These are phyloP conservation scores for Tenthredo amoena DNA, from an alignment of 2,888 invertebrate genomes.

Conservation along the genomic window DNA sequence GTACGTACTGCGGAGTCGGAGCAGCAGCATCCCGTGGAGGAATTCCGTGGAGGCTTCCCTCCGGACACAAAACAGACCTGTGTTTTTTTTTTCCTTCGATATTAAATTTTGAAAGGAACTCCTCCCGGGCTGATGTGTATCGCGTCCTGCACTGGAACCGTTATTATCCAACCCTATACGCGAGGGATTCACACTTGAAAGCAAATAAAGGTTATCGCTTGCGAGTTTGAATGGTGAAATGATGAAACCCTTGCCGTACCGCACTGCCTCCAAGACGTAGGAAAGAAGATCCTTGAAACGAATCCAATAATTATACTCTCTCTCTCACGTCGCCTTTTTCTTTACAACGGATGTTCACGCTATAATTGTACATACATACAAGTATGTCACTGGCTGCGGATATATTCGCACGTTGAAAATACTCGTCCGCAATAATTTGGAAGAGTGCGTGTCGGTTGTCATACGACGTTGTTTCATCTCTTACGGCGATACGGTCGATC, in stretches of 20 bases:
- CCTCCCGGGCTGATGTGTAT: background rate
- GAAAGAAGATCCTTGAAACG: slow-evolving; percentile 1
- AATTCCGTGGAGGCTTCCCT: background rate
- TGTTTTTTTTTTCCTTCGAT: slow-evolving; percentile 24
- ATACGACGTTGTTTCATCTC: background rate
- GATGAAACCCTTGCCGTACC: background rate
- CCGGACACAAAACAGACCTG: slow-evolving; percentile 36
- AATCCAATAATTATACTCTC: slow-evolving; percentile 37
- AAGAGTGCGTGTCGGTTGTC: background rate
- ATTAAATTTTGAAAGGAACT: slow-evolving; percentile 49
- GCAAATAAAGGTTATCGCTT: slow-evolving; percentile 39
- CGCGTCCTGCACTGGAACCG: slow-evolving; percentile 28
- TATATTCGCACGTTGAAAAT: background rate
- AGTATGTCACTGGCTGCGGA: slow-evolving; percentile 10
- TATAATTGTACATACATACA: background rate
- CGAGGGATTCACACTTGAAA: slow-evolving; percentile 32
- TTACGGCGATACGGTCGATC: slow-evolving; percentile 2
- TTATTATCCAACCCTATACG: slow-evolving; percentile 29
- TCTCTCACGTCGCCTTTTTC: background rate
- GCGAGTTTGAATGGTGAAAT: slow-evolving; percentile 23
- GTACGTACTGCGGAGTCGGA: background rate
- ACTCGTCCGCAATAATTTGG: background rate
- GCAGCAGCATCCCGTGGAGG: background rate
- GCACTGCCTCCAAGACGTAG: background rate
- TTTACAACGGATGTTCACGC: slow-evolving; percentile 41